Evolutionary conservation across 92 coral and sea anemone species (phyloP), one percentile per base, ranked within the genome.

Genomic region (Pocillopora grandis): DNA sequence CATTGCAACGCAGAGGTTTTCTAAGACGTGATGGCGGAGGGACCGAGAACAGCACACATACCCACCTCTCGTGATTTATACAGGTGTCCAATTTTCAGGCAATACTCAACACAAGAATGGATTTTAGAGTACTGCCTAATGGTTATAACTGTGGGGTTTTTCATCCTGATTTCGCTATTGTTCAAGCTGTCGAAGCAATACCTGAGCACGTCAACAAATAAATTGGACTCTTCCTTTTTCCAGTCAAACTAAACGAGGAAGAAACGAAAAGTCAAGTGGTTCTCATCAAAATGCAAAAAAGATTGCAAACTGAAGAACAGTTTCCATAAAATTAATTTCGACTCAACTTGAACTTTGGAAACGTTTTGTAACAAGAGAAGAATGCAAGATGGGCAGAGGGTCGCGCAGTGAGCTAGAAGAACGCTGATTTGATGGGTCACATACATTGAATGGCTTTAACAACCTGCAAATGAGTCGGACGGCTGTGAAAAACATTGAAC

Each of bases 91-190:
- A 60, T 11, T 23, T 0, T 57, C 20, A 33, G 66, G 10, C 16
- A 49, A 16, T 69, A 66, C 19, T 80, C 84, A 6, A 33, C 68
- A 52, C 76, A 68, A 69, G 84, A 80, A 23, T 7, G 58, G 19
- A 35, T 80, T 18, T 57, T 80, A 57, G 84, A 80, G 36, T 80
- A 69, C 60, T 68, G 84, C 58, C 12, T 80, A 19, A 9, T 69
- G 67, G 12, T 80, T 57, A 11, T 80, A 9, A 56, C 68, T 35
- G 19, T 69, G 35, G 84, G 33, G 35, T 27, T 17, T 73, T 80
- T 80, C 56, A 12, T 69, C 60, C 18, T 67, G 23, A 7, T 68
- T 9, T 80, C 84, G 9, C 76, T 80, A 12, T 57, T 58, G 0
- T 18, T 80, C 33, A 80, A 80, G 84, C 6, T 35, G 23, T 19